A percentile compares a stretch with the other conserved stretches of the same genome.
Evolutionary conservation across 37 sponge, comb jelly and placozoan species (phyloP).

Genomic region (Diacarnus erythraeanus): DNA sequence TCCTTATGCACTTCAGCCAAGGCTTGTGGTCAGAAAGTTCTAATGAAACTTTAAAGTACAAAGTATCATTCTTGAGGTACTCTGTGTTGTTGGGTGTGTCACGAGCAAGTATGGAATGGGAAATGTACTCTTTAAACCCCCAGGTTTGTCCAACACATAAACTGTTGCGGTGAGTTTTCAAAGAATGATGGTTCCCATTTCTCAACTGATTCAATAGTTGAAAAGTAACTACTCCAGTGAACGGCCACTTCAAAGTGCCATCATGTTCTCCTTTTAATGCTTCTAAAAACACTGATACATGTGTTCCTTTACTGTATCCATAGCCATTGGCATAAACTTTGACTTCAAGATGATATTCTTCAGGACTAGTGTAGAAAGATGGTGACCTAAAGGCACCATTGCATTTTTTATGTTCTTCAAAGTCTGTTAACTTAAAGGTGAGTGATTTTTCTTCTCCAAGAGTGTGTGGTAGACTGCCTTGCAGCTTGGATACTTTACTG

Average conservation of each 20-base stretch:
- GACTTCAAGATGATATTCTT: constrained; percentile 37
- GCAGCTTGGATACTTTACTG: not conserved
- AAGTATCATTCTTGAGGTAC: constrained; percentile 17
- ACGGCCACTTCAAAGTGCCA: constrained; percentile 14
- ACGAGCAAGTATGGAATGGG: not conserved
- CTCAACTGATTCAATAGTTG: constrained; percentile 9
- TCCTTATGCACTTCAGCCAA: constrained; percentile 15
- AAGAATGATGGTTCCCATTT: not conserved
- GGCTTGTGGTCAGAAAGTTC: not conserved
- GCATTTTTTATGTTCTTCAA: not conserved
- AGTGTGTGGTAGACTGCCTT: too few species aligned
- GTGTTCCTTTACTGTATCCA: constrained; percentile 33
- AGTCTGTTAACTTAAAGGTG: not conserved
- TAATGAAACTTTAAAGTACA: not conserved
- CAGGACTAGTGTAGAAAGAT: constrained; percentile 27
- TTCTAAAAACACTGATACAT: constrained; percentile 18
- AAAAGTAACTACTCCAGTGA: not conserved
- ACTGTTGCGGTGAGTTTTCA: not conserved
- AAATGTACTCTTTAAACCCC: not conserved
- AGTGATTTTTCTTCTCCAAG: not conserved
- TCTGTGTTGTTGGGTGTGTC: not conserved
- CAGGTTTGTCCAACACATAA: not conserved
- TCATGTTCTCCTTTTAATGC: constrained; percentile 30
- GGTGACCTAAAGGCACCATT: not conserved
- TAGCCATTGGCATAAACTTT: constrained; percentile 14